These are phyloP conservation scores for Apamea epomidion DNA, from an alignment of 2,888 invertebrate genomes.

Conservation along the genomic window DNA sequence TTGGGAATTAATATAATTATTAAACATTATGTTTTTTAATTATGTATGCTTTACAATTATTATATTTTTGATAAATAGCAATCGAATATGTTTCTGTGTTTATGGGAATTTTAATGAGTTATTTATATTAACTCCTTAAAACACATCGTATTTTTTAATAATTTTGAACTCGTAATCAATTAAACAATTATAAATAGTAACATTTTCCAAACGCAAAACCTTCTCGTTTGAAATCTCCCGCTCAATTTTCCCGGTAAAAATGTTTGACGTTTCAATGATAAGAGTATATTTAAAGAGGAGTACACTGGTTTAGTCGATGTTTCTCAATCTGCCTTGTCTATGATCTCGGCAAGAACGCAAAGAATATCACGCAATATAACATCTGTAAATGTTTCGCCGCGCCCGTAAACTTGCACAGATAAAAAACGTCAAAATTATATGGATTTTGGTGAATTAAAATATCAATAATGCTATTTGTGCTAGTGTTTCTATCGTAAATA, in stretches of 20 bases:
- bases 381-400: conserved; percentile 48
- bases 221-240: conserved; percentile 34
- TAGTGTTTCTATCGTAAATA: conserved; percentile 27
- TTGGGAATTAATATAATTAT: not conserved
- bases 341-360: not conserved
- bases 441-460: conserved; percentile 16
- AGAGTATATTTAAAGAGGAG: not conserved
- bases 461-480: conserved; percentile 34
- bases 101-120: not conserved
- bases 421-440: conserved; percentile 43
- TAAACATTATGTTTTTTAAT: not conserved
- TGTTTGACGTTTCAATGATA: conserved; percentile 13
- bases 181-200: not conserved
- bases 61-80: not conserved
- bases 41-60: no score
- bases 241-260: conserved; percentile 49
- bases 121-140: not conserved
- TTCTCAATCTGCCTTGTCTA: not conserved
- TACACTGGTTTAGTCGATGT: conserved; percentile 25
- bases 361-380: conserved; percentile 23
- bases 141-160: not conserved
- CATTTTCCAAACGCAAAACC: not conserved
- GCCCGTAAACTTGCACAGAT: conserved; percentile 46
- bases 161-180: not conserved
- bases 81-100: not conserved